Percentiles rank a stretch among this genome's conserved stretches.
Evolutionary conservation across 2,888 invertebrate species (phyloP).

Genomic region (Marasmarcha lunaedactyla): DNA sequence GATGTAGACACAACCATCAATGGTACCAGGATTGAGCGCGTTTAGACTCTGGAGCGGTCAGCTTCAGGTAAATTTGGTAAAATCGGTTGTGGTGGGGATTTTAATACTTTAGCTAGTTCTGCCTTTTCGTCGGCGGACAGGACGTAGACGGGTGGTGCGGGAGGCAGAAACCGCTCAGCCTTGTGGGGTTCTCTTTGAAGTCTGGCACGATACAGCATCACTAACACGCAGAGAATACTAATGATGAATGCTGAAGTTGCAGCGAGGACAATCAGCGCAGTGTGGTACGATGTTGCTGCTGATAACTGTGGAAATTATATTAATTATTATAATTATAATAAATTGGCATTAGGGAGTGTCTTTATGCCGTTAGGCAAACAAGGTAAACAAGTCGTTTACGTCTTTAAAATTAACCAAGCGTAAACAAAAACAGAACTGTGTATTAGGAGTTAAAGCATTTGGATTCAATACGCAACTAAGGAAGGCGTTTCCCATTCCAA

Average conservation of each 20-base stretch:
- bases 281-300: conserved; percentile 79
- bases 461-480: too few relatives aligned
- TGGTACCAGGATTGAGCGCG: not conserved
- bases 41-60: conserved; percentile 38
- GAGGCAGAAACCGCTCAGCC: conserved; percentile 72
- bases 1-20: conserved; percentile 16
- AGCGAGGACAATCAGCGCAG: conserved; percentile 81
- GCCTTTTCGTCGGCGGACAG: conserved; percentile 76
- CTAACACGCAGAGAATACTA: conserved; percentile 79
- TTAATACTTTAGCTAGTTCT: conserved; percentile 53
- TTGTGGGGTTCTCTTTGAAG: conserved; percentile 63
- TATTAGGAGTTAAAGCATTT: too few relatives aligned
- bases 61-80: conserved; percentile 28
- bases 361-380: too few relatives aligned
- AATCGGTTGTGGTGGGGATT: conserved; percentile 41
- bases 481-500: too few relatives aligned
- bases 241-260: conserved; percentile 85
- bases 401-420: too few relatives aligned
- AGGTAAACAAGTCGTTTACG: too few relatives aligned
- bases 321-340: too few relatives aligned
- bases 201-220: conserved; percentile 77
- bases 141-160: conserved; percentile 76
- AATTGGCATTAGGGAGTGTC: too few relatives aligned
- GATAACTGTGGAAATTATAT: conserved; percentile 48
- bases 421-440: too few relatives aligned